Conservation (phyloP, 2,113 vertebrate genomes). For the Vicugna pacos region DNA sequence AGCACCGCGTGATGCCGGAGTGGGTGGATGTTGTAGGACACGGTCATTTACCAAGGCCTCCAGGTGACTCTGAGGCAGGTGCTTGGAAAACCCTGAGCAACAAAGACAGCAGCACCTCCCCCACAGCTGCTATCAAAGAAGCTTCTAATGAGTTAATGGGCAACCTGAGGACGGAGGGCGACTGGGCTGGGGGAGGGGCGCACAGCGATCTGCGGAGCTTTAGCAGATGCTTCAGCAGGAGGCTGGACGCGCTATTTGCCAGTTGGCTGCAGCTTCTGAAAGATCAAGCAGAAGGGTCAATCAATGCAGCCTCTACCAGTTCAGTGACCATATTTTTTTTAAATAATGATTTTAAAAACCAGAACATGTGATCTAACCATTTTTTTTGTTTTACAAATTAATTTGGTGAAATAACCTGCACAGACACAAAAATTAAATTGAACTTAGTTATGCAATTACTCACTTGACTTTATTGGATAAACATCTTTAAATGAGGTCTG, state of each 20-base stretch:
- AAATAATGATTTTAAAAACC: slow-evolving; percentile 6
- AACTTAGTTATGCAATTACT: background rate
- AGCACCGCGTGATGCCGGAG: background rate
- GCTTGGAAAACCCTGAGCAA: background rate
- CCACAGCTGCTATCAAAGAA: background rate
- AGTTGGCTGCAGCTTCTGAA: slow-evolving; percentile 75
- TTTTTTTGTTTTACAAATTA: slow-evolving; percentile 15
- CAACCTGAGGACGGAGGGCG: background rate
- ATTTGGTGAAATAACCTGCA: slow-evolving; percentile 23
- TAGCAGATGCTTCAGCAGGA: slow-evolving; percentile 65
- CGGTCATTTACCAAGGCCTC: background rate
- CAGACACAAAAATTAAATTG: background rate
- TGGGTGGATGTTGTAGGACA: background rate
- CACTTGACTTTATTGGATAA: background rate
- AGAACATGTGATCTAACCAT: background rate
- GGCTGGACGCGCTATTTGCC: slow-evolving; percentile 52
- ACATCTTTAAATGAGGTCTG: background rate
- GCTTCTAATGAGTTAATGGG: slow-evolving; percentile 70
- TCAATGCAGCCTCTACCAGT: background rate
- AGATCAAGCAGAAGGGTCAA: slow-evolving; percentile 29
- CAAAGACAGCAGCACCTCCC: background rate
- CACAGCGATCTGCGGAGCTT: background rate
- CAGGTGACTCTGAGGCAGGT: background rate
- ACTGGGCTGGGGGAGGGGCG: rapidly evolving
- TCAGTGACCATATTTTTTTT: slow-evolving; percentile 50